Evolutionary conservation across 2,888 invertebrate species (phyloP).

Genomic region (Drosophila anomalipes): DNA sequence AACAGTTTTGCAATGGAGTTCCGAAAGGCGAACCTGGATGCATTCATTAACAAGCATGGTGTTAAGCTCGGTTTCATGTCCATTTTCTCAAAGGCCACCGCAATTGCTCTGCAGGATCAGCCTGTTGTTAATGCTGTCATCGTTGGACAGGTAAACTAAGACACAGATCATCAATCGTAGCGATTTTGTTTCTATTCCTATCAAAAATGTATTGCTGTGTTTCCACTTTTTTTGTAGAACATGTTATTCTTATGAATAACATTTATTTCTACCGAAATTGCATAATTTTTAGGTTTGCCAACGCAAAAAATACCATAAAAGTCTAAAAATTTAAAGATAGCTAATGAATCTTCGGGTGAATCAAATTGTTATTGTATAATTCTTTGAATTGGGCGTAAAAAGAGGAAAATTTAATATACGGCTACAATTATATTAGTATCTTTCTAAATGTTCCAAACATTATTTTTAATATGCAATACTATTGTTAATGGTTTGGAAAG

Average conservation of each 20-base stretch:
- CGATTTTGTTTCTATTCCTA: not conserved
- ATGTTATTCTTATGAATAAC: not conserved
- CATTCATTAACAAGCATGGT: conserved; percentile 96
- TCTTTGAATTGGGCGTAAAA: not conserved
- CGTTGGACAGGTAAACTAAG: conserved; percentile 88
- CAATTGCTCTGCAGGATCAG: conserved; percentile 96
- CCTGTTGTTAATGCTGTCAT: conserved; percentile 99
- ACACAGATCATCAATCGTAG: not conserved
- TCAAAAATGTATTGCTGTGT: not conserved
- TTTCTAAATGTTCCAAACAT: not conserved
- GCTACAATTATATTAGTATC: not conserved
- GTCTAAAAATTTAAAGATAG: not conserved
- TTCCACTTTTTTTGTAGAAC: not conserved
- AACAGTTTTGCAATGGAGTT: conserved; percentile 95
- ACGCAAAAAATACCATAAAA: not conserved
- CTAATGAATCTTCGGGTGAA: not conserved
- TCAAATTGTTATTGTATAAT: not conserved
- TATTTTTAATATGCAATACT: not conserved
- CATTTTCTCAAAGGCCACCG: conserved; percentile 97
- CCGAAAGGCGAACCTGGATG: conserved; percentile 94
- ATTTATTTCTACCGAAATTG: not conserved
- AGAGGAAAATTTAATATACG: not conserved
- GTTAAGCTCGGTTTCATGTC: conserved; percentile 99
- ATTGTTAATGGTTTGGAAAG: not conserved
- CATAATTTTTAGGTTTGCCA: not conserved